phyloP scores from a whole-genome alignment of 2,888 invertebrate species.

The Serripes groenlandicus region DNA sequence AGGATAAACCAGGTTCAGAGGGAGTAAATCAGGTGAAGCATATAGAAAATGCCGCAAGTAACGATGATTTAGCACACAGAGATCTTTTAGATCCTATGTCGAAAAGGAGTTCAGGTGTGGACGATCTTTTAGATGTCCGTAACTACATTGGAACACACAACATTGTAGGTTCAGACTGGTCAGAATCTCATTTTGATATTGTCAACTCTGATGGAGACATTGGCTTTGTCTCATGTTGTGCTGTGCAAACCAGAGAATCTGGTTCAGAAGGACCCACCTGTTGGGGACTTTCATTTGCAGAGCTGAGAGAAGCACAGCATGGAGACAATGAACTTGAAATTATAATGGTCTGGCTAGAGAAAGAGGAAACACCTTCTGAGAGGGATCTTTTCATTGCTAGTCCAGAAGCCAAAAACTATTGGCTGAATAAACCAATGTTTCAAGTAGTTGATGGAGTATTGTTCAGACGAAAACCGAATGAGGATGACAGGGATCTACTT shows the following conservation, averaged over 20 bases:
- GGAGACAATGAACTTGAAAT: slow-evolving; percentile 3
- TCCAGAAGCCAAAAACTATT: slow-evolving; percentile 19
- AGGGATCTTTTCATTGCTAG: background rate
- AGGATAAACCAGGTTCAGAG: background rate
- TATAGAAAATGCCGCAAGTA: background rate
- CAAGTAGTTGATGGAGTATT: slow-evolving; percentile 6
- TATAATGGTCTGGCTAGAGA: background rate
- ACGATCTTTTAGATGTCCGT: background rate
- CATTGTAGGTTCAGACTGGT: background rate
- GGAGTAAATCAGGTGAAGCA: background rate
- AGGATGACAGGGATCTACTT: background rate
- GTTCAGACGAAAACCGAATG: background rate
- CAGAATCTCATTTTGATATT: background rate
- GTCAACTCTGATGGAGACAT: background rate
- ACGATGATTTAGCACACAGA: too few species aligned
- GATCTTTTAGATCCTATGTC: too few species aligned
- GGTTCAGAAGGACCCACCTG: background rate
- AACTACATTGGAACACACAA: background rate
- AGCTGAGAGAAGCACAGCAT: slow-evolving; percentile 1
- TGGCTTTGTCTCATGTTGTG: background rate
- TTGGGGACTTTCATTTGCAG: background rate
- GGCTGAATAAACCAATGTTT: slow-evolving; percentile 30
- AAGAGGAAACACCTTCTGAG: background rate
- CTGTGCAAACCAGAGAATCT: background rate
- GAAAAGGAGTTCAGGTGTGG: too few species aligned